phyloP scores from a whole-genome alignment of 2,113 vertebrate species.

The Synchiropus splendidus region DNA sequence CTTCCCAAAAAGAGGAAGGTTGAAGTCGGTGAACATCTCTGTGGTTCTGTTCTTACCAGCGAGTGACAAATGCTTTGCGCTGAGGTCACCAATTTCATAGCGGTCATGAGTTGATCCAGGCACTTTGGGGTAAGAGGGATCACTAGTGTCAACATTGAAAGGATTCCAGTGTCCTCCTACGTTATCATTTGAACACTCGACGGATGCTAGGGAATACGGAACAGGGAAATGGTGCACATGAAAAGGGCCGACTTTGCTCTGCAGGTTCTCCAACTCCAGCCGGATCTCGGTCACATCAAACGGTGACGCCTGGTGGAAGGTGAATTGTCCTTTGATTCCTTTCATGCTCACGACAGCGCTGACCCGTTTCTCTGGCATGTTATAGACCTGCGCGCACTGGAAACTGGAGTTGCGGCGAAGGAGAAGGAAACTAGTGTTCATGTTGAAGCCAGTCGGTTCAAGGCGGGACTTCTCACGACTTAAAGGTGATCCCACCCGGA shows the following conservation, averaged over 20 bases:
- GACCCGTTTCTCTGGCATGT: constrained; percentile 50
- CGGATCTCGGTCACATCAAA: constrained; percentile 62
- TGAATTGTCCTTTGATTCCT: constrained; percentile 59
- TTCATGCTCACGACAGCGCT: constrained; percentile 61
- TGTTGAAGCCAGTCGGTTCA: constrained; percentile 20
- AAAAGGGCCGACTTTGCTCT: constrained; percentile 38
- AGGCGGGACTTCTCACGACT: constrained; percentile 48
- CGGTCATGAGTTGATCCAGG: constrained; percentile 61
- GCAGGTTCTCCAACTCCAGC: constrained; percentile 58
- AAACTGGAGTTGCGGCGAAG: constrained; percentile 26
- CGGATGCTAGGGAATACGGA: constrained; percentile 26
- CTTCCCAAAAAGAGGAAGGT: constrained; percentile 68
- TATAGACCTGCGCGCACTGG: constrained; percentile 53
- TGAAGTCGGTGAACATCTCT: constrained; percentile 55
- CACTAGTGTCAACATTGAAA: constrained; percentile 48
- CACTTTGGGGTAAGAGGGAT: constrained; percentile 45
- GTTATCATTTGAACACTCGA: constrained; percentile 60
- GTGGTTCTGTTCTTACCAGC: constrained; percentile 1
- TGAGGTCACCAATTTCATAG: constrained; percentile 71
- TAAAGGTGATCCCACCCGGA: constrained; percentile 52
- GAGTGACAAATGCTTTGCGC: constrained; percentile 59
- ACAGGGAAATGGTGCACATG: constrained; percentile 68
- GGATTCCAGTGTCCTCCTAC: constrained; percentile 72
- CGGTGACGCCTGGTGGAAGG: constrained; percentile 63
- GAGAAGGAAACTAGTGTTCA: constrained; percentile 39